Evolutionary conservation across 2,888 invertebrate species (phyloP), one percentile per base, ranked within the genome.

Genomic region (Hydraecia micacea): DNA sequence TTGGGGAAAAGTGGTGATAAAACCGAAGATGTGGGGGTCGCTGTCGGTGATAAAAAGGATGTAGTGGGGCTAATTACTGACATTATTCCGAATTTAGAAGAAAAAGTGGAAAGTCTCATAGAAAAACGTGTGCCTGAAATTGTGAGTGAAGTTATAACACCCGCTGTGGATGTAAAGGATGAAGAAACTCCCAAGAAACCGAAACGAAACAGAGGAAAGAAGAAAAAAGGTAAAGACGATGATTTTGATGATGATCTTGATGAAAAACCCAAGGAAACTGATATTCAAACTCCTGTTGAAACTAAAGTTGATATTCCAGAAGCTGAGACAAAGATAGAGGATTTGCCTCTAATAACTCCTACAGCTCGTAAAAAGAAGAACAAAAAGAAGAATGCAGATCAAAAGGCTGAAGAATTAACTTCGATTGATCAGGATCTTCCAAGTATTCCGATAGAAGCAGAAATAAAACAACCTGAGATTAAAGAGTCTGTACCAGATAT

Each of bases 151-250:
- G 68, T 87, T 70, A 73, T 89, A 36, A 60, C 77, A 66, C n/a
- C 79, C 21, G 86, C 87, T 65, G 72, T 86, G 32, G 86, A 80
- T 84, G 85, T 74, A 46, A 91, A 90, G 73, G 91, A 89, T 78
- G 92, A 93, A 75, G 89, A 89, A 42, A 78, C 90, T 32, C 97
- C 97, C 1, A 95, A 95, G n/a, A 97, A 96, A 90, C 97, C 97
- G 0, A 97, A 97, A 88, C 91, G 97, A 82, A 95, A 94, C 73
- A 93, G 94, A 91, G 94, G 94, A 80, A 96, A 96, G 84, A 97
- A 97, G 87, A 97, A 96, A 85, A 94, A 94, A 90, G 83, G 87
- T 79, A 87, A 88, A 72, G 89, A 90, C 42, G 85, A 85, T 63
- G 88, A 90, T 49, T 82, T 83, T 52, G 82, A 84, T 46, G 89